Base-by-base conservation (phyloP, 1,140 invertebrate genomes). In the Macrobrachium rosenbergii region DNA sequence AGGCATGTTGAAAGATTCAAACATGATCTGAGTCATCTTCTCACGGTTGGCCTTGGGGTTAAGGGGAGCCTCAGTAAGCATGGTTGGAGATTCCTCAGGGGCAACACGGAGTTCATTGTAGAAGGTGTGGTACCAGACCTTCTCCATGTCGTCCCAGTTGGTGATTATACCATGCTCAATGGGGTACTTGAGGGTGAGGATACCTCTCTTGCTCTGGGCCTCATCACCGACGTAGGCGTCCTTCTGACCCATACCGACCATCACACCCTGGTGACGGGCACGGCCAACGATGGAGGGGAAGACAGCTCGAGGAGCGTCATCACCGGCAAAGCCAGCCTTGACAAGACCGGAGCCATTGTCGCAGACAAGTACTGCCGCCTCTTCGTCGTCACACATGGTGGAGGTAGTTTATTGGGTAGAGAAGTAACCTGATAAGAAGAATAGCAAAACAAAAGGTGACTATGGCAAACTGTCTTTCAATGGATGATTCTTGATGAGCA, bases 131-230 rank as follows among this genome's bases (percentile, higher is more conserved):
- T 98, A 97, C 97, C 97, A 98, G 92, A 98, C 97, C 92, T 98
- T 98, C 92, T 98, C 97, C 97, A 99, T 98, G 92, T 98, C 97
- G 91, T 98, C 97, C 97, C 97, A 98, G 95, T 98, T 98, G 92
- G 96, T 98, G 91, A 98, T 96, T 92, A 98, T 97, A 91, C 97
- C 97, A 94, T 98, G 97, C 92, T 98, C 96, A 93, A 98, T 97
- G 89, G 97, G 98, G 94, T 98, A 98, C 92, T 97, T 97, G 90
- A 98, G 93, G 88, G 96, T 98, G 90, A 98, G 94, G 93, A 98
- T 97, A 94, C 96, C 96, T 94, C 96, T 94, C 93, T 97, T 97
- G 94, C 95, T 96, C 93, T 97, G 96, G 90, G 97, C 97, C 93
- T 98, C 97, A 93, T 98, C 97, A 90, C 97, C 97, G 63, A 98